Base-by-base conservation (phyloP, 2,797 vertebrate species). In the Sebastolobus altivelis region DNA sequence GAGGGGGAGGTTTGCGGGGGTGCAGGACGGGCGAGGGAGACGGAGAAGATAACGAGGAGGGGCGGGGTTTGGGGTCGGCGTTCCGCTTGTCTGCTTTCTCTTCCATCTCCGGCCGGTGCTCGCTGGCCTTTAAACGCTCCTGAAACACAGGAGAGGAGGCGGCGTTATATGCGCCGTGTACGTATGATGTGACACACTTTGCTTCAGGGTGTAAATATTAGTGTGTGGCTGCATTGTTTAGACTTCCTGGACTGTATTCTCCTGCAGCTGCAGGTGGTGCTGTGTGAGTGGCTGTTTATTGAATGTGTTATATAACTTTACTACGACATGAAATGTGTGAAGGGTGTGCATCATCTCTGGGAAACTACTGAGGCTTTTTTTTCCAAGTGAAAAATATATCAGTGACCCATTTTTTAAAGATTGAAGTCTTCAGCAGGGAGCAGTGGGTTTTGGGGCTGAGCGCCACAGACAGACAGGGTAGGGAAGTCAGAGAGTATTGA, bases 61-160 rank as follows among this genome's bases (percentile, higher is more conserved):
- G 94, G 76, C 95, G 87, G 1, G 94, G 92, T 85, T 98, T 99
- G 84, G 95, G 73, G 67, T 98, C 97, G 18, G 93, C 29, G 88
- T 85, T 92, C 60, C 97, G 94, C 84, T 98, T 98, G 14, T 96
- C 95, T 20, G 93, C 89, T 78, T 99, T 99, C 87, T 98, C 97
- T 54, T 98, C 97, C 67, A 97, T 90, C 84, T 98, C 98, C 0
- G 83, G 93, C 49, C 97, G 96, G 46, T 97, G 97, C 80, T 98
- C 97, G 0, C 92, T 97, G 7, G 95, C 97, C 90, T 99, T 99
- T 79, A 99, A 84, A 52, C 97, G 96, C 93, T 99, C 98, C 98
- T 99, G 94, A 18, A 68, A 87, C 59, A 85, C 61, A 56, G 27
- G n/a, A 58, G 70, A n/a, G 61, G 31, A 76, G 58, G 72, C 2